These are phyloP conservation scores for Trichogramma pretiosum DNA, from an alignment of 1,140 invertebrate genomes.

Conservation along the genomic window DNA sequence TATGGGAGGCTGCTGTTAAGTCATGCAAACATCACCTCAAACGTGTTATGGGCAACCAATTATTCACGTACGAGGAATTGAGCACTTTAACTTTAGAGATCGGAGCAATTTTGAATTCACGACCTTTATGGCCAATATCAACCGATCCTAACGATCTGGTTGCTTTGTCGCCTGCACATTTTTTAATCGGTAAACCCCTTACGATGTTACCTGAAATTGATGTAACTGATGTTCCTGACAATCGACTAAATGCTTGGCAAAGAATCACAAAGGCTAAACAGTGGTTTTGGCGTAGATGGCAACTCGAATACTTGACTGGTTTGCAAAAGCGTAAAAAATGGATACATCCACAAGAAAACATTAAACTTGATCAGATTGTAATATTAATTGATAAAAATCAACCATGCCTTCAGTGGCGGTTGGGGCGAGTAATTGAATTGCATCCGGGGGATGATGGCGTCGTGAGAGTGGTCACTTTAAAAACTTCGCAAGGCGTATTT, in stretches of 20 bases:
- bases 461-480: background rate
- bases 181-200: conserved; percentile 25
- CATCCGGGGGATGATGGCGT: conserved; percentile 1
- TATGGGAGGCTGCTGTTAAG: conserved; percentile 21
- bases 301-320: conserved; percentile 26
- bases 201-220: background rate
- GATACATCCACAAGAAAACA: background rate
- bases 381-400: conserved; percentile 1
- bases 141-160: conserved; percentile 12
- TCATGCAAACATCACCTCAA: conserved; percentile 22
- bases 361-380: background rate
- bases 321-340: conserved; percentile 28
- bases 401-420: background rate
- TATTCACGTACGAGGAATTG: conserved; percentile 23
- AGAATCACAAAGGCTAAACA: conserved; percentile 23
- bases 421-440: background rate
- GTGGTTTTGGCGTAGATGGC: conserved; percentile 35
- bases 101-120: conserved; percentile 27
- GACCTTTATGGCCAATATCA: conserved; percentile 21
- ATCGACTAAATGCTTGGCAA: conserved; percentile 15
- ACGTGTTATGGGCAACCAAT: conserved; percentile 17
- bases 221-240: background rate
- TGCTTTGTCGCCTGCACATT: conserved; percentile 24
- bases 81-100: conserved; percentile 20
- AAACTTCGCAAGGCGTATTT: background rate